Evolutionary conservation across 2,888 invertebrate genomes (phyloP).

Genomic region (Clanis bilineata): DNA sequence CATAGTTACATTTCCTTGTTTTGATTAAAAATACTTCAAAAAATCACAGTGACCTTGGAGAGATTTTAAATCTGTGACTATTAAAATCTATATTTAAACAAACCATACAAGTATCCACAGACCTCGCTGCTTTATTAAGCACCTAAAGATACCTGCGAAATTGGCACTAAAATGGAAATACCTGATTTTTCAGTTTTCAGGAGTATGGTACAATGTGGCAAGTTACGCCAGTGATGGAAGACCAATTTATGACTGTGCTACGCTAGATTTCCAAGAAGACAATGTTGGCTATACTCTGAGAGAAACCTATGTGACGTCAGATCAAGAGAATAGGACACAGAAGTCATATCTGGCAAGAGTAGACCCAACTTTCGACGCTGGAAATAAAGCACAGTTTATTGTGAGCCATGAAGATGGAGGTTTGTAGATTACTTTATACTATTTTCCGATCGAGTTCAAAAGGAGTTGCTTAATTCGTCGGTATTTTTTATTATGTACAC

Average conservation of each 20-base stretch:
- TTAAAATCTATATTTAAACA: no score
- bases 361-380: constrained; percentile 73
- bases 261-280: constrained; percentile 69
- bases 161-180: neutral
- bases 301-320: constrained; percentile 61
- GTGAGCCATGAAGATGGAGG: constrained; percentile 71
- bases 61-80: no score
- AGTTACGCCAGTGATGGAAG: constrained; percentile 70
- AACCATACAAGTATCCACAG: no score
- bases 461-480: no score
- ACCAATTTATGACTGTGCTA: constrained; percentile 64
- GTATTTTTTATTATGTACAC: no score
- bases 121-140: no score
- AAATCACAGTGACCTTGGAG: no score
- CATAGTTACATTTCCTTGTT: no score
- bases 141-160: neutral
- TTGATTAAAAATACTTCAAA: no score
- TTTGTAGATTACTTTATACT: constrained; percentile 30
- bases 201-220: constrained; percentile 69
- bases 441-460: no score
- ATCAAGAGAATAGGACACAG: constrained; percentile 64
- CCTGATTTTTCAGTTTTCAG: constrained; percentile 64
- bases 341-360: constrained; percentile 73
- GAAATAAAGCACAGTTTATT: constrained; percentile 65
- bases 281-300: constrained; percentile 67